Base-by-base conservation (phyloP, 2,113 vertebrate genomes). In the Glaucomys volans region DNA sequence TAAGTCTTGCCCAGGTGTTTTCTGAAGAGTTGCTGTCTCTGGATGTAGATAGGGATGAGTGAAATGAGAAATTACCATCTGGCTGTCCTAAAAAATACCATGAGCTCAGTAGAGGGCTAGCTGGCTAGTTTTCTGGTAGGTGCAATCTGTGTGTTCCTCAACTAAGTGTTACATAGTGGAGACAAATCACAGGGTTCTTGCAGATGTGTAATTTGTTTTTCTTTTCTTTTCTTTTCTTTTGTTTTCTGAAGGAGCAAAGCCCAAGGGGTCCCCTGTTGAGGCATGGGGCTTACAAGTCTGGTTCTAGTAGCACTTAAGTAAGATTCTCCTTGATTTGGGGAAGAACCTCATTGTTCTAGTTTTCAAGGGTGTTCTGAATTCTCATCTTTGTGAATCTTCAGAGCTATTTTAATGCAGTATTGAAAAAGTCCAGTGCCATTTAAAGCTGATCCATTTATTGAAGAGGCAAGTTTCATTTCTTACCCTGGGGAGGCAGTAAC, bases 1-100 rank as follows among this genome's bases (percentile, higher is more conserved):
- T 47, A 92, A 90, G 83, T 93, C 93, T 95, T 84, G 79, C 79
- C 97, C 97, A 97, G 97, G 97, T 98, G 96, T 97, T 97, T 96
- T 94, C 83, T 87, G 69, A 93, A 91, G 93, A 94, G 75, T 87
- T 89, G 64, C 64, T 37, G 59, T 96, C 92, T 95, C 90, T 96
- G 84, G 84, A 87, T 94, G 91, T 83, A 94, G 91, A 91, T 54
- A 44, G 54, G 91, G 82, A 91, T 71, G 91, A 95, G 79, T 26
- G 30, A 93, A 93, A 87, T 67, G 80, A 97, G 83, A 95, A 96
- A 84, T 92, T 71, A 80, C 96, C 94, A 94, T 97, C 94, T 97
- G 96, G 93, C 71, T 97, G 96, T 90, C 95, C 94, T 94, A 72
- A 79, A 97, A 93, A 81, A 57, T 50, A 77, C 50, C 30, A 62